These are phyloP conservation scores for Zosterops japonicus DNA, from an alignment of 2,113 vertebrate species.

Conservation along the genomic window DNA sequence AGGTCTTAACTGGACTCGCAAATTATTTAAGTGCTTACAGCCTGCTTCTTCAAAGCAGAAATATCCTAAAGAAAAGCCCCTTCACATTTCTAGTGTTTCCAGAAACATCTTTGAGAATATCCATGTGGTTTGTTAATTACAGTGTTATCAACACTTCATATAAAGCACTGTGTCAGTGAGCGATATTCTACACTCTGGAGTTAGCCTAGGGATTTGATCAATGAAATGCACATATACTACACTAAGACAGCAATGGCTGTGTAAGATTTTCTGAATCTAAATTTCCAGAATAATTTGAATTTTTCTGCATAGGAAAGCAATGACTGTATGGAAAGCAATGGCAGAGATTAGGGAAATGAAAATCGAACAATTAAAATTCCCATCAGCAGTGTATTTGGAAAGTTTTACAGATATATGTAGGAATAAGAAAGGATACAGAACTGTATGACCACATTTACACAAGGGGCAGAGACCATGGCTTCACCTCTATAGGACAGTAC, in stretches of 20 bases:
- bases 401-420: neutral
- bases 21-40: neutral
- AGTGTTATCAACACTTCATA: neutral
- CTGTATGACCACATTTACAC: neutral
- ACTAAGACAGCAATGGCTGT: neutral
- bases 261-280: neutral
- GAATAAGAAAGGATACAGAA: neutral
- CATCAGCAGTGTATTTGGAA: neutral
- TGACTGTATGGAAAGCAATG: neutral
- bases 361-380: neutral
- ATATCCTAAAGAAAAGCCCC: neutral
- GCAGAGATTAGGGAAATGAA: neutral
- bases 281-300: neutral
- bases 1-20: neutral
- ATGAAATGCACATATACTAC: neutral
- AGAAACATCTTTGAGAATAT: neutral
- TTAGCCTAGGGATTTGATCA: neutral
- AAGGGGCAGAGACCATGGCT: rapidly evolving
- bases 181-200: neutral
- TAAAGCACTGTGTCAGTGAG: neutral
- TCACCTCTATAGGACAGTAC: neutral
- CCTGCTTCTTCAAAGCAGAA: neutral
- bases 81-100: neutral
- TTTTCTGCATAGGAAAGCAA: neutral
- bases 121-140: neutral